Conservation (phyloP, 2,797 vertebrate species). For the Cryptoblepharus egeriae region DNA sequence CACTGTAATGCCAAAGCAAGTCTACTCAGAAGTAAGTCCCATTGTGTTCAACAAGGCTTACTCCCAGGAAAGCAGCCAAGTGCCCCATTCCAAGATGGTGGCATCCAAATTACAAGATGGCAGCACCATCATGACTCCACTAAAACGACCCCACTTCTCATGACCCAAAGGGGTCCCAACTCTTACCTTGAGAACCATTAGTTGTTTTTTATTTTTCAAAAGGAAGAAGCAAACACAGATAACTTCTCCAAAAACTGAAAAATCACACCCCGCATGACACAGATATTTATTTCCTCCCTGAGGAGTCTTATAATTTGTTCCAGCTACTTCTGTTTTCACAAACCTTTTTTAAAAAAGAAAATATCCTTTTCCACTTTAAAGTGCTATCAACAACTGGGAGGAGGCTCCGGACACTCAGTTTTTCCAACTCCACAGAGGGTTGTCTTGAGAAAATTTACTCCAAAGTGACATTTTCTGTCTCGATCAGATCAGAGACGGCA, state of each 20-base stretch:
- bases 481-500: constrained; percentile 8
- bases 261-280: not conserved
- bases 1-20: too few relatives aligned
- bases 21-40: too few relatives aligned
- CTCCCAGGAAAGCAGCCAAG: too few relatives aligned
- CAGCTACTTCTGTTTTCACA: not conserved
- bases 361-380: constrained; percentile 21
- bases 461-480: constrained; percentile 11
- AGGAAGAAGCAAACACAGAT: not conserved
- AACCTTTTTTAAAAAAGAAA: not conserved
- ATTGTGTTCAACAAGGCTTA: too few relatives aligned
- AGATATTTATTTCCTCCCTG: not conserved
- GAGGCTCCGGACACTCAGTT: constrained; percentile 6
- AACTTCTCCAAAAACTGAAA: not conserved
- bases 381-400: constrained; percentile 34
- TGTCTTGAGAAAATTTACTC: constrained; percentile 13
- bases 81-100: too few relatives aligned
- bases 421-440: constrained; percentile 11
- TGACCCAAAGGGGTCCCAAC: too few relatives aligned
- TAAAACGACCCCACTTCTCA: too few relatives aligned
- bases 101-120: too few relatives aligned
- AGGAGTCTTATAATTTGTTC: constrained; percentile 12
- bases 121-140: too few relatives aligned
- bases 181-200: too few relatives aligned
- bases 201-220: too few relatives aligned